Conservation (phyloP, 2,888 invertebrate genomes). For the Limnephilus marmoratus region DNA sequence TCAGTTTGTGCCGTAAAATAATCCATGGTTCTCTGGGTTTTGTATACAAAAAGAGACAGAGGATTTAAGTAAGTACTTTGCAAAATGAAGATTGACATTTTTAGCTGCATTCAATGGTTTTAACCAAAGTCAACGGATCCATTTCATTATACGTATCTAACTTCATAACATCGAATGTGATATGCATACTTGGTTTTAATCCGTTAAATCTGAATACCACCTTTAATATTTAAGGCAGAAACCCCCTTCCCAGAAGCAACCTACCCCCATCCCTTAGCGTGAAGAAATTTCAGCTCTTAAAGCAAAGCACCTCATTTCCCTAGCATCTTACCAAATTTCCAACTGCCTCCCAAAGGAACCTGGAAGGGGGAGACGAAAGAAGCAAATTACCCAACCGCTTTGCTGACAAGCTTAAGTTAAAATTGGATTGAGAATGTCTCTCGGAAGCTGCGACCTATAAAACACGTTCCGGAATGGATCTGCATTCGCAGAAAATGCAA, state of each 20-base stretch:
- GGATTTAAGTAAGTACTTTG: too few relatives aligned
- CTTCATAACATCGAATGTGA: too few relatives aligned
- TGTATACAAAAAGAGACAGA: too few relatives aligned
- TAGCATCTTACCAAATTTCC: not conserved
- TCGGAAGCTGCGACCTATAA: not conserved
- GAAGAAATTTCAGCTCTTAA: not conserved
- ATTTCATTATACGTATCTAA: not conserved
- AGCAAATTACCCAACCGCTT: constrained; percentile 8
- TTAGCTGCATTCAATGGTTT: too few relatives aligned
- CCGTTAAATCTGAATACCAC: not conserved
- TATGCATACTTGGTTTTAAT: not conserved
- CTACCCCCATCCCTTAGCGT: not conserved
- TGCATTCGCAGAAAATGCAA: constrained; percentile 15
- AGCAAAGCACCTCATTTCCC: not conserved
- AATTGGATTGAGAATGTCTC: not conserved
- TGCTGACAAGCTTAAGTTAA: constrained; percentile 8
- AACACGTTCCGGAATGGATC: not conserved
- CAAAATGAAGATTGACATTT: too few relatives aligned
- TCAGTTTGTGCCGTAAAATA: too few relatives aligned
- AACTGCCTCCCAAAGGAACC: not conserved
- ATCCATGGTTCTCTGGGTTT: too few relatives aligned
- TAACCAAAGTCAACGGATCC: not conserved
- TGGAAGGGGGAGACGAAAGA: not conserved
- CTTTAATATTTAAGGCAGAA: too few relatives aligned
- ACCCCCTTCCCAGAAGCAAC: too few relatives aligned